Base-by-base conservation (phyloP, 2,888 invertebrate genomes). In the Heliconius erato region DNA sequence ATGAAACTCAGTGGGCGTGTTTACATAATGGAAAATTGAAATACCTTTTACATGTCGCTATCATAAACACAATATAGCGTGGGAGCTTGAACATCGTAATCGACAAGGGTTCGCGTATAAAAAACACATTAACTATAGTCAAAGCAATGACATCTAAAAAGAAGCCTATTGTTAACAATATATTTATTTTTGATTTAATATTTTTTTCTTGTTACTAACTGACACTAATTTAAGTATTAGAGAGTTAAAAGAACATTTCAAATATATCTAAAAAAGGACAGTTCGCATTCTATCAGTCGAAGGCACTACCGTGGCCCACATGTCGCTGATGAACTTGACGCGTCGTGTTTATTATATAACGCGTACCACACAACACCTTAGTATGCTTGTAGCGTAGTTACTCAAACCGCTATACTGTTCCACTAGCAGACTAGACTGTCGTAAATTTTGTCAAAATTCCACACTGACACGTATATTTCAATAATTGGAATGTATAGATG, bases 321-420 rank as follows among this genome's bases (percentile, higher is more conserved):
- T 72, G 32, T 71, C 65, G 76, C 59, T 54, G 32, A 78, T 78
- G 71, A 81, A 67, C n/a, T 69, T 71, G 69, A 81, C 77, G 44
- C 68, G 71, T n/a, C 68, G 32, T 12, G 32, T 44, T 71, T 28
- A n/a, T 81, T 81, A 78, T 59, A 76, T 81, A 81, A 81, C 69
- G 32, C 40, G 32, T 11, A 44, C 44, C 44, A 16, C 44, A 26
- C 67, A 28, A 32, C 67, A 78, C 44, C 28, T 79, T 79, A 79
- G 32, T 77, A 79, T 83, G 79, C 76, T 67, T 44, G 77, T 28
- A 59, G 32, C 79, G 72, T 83, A 83, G 71, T 71, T 77, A 71
- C 81, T 54, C 71, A 82, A 68, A 76, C 81, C 63, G 68, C 72
- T 79, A 79, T 74, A 65, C 65, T 71, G 69, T 81, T 78, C 81